Evolutionary conservation across 2,797 vertebrate genomes (phyloP).

Genomic region (Mareca penelope): DNA sequence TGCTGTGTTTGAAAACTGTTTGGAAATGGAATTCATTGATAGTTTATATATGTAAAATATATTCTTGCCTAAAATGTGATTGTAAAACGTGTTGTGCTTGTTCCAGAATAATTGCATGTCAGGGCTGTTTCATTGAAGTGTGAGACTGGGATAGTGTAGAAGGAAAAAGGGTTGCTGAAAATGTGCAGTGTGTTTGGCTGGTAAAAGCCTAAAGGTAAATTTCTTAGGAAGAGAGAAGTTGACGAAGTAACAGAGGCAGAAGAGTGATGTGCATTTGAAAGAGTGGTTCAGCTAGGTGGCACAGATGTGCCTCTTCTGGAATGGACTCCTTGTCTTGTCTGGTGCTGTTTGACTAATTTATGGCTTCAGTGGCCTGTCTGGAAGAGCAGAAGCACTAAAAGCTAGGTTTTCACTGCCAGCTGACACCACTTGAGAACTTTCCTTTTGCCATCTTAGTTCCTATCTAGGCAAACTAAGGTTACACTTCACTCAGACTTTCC

Average conservation of each 20-base stretch:
- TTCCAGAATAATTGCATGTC: neutral
- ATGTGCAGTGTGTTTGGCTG: neutral
- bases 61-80: neutral
- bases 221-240: neutral
- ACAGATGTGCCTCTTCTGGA: neutral
- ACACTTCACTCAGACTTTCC: neutral
- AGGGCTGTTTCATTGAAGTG: neutral
- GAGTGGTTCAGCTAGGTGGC: neutral
- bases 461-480: neutral
- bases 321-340: neutral
- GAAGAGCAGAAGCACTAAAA: neutral
- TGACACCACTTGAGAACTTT: neutral
- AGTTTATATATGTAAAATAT: neutral
- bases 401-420: neutral
- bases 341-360: neutral
- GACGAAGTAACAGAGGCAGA: neutral
- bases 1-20: neutral
- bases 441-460: neutral
- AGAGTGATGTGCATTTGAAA: accelerated
- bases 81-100: neutral
- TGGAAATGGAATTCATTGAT: neutral
- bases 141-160: neutral
- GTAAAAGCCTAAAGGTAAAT: neutral
- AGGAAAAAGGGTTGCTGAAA: neutral
- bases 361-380: neutral